Base-by-base conservation (phyloP, 2,797 vertebrate genomes). In the Cyclura pinguis region DNA sequence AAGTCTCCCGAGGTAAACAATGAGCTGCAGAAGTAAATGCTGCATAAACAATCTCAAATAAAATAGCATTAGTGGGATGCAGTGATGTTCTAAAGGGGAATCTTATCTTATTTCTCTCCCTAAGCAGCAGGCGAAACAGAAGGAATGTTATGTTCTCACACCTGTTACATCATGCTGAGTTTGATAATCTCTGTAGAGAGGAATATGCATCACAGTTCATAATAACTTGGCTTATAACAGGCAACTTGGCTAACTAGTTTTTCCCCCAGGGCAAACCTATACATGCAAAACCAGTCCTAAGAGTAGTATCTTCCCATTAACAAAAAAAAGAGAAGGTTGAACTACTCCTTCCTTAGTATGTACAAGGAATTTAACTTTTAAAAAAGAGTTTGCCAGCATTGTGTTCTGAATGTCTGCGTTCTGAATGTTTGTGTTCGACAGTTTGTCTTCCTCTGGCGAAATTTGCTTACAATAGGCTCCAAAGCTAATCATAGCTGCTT, bases 71-170 rank as follows among this genome's bases (percentile, higher is more conserved):
- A 90, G 88, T 89, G 80, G 32, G 80, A 92, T 87, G 0, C 52
- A 88, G 55, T 0, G 0, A 0, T 92, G 64, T 94, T 93, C 94
- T 82, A 81, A 91, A 89, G 84, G 67, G 64, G 16, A 6, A 20
- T 5, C 64, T 91, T 76, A 55, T 85, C 81, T 32, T 0, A 0
- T 76, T 92, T 4, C 67, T 87, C 92, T 96, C 90, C 22, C 64
- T 88, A 92, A 95, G 82, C n/a, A 91, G 69, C 35, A 52, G 59
- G 89, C 82, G 16, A 91, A 50, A 7, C 85, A 86, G 47, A 87
- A 92, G 88, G 67, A 86, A 90, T 73, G 9, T 88, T 90, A 89
- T 13, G 59, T 0, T 72, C 29, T 85, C 90, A 62, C 38, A 81
- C 9, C 67, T 90, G 13, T 83, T 86, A 72, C 57, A 62, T 83